Evolutionary conservation across 2,113 vertebrate species (phyloP), one percentile per base, ranked within the genome.

Genomic region (Cromileptes altivelis): DNA sequence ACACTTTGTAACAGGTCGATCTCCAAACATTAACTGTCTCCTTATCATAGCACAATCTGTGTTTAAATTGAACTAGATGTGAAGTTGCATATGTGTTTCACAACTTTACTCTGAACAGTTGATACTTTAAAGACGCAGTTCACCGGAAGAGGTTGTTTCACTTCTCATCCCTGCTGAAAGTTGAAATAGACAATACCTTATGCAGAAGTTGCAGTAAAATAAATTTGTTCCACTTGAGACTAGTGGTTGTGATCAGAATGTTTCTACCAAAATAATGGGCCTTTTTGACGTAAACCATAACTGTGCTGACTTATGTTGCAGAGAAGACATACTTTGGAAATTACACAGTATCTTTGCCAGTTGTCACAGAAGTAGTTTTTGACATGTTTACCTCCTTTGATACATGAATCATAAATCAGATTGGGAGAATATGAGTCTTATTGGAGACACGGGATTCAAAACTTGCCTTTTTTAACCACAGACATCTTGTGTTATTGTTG

Each of bases 401-500:
- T 84, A n/a, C 17, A 40, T 27, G 62, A n/a, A 60, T 67, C 63
- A 47, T 80, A 85, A 92, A 90, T 91, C 86, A 85, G 47, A 85
- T 55, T 40, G 17, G n/a, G 17, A 30, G 15, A 82, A 70, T 73
- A 65, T 70, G 76, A 71, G 74, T 67, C 61, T 70, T 73, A 77
- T 86, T 88, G 63, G 69, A 85, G 70, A 65, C 76, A 19, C 9
- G 3, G 60, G 56, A 75, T 80, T 80, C 14, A 62, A 75, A 86
- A 80, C 75, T 63, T 55, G 40, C 52, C 49, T 86, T 75, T 82
- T 58, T 17, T 57, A 84, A 85, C 91, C 84, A 57, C 91, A 84
- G 86, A 87, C 85, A 83, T 93, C 80, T 91, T 73, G 81, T 92
- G 82, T 91, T 93, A 79, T 87, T 90, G 81, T 88, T 92, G 83